These are phyloP conservation scores for Lota lota DNA, from an alignment of 2,113 vertebrate genomes.

Conservation along the genomic window DNA sequence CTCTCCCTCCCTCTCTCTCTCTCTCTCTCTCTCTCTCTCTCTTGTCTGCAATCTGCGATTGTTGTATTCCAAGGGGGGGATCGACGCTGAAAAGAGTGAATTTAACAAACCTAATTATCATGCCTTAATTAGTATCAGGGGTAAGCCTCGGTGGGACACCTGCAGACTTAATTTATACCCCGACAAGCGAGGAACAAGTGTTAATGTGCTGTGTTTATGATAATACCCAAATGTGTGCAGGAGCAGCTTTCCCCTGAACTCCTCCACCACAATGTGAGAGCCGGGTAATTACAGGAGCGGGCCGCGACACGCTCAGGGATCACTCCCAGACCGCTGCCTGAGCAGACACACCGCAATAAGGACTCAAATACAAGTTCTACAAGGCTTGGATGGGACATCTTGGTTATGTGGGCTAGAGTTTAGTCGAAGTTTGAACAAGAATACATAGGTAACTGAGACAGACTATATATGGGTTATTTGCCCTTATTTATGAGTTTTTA, in stretches of 20 bases:
- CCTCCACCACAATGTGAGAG: conserved; percentile 69
- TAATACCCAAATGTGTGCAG: conserved; percentile 87
- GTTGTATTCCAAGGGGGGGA: conserved; percentile 84
- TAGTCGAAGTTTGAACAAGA: too few relatives aligned
- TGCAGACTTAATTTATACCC: conserved; percentile 99
- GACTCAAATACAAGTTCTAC: too few relatives aligned
- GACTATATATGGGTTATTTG: too few relatives aligned
- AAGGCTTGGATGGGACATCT: too few relatives aligned
- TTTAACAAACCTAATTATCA: conserved; percentile 99
- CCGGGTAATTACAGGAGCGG: conserved; percentile 73
- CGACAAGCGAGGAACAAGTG: conserved; percentile 99
- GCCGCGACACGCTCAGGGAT: conserved; percentile 16
- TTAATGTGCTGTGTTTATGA: conserved; percentile 99
- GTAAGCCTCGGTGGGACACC: conserved; percentile 98
- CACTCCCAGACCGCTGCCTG: background rate
- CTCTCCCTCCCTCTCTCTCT: too few relatives aligned
- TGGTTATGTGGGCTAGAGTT: too few relatives aligned
- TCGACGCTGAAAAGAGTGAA: conserved; percentile 94
- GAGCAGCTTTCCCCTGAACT: conserved; percentile 62
- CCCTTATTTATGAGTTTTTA: too few relatives aligned
- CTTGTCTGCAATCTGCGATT: conserved; percentile 75
- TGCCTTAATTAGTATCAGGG: conserved; percentile 99
- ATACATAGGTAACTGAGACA: too few relatives aligned
- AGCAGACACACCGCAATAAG: too few relatives aligned
- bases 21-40: conserved; percentile 13